Conservation (phyloP, 2,113 vertebrate genomes). For the Sorex fumeus region DNA sequence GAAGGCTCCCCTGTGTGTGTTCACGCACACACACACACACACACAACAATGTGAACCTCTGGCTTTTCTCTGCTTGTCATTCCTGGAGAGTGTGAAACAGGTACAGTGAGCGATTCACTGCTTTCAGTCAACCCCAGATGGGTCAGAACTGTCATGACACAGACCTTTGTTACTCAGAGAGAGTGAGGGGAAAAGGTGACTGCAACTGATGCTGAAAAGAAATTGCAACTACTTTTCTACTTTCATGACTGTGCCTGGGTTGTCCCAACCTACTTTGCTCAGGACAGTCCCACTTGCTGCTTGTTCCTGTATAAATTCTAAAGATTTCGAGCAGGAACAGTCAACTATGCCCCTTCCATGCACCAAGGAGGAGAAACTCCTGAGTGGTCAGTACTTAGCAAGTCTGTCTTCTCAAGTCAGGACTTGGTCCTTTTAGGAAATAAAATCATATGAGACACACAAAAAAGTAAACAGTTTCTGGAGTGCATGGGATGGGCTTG, state of each 20-base stretch:
- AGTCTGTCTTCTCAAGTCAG: not conserved
- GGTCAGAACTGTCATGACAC: constrained; percentile 1
- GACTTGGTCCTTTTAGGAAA: not conserved
- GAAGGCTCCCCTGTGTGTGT: constrained; percentile 10
- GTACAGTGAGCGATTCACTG: constrained; percentile 6
- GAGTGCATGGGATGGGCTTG: not conserved
- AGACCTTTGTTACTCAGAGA: constrained; percentile 60
- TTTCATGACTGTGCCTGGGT: not conserved
- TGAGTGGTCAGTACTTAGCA: not conserved
- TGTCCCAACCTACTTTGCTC: constrained; percentile 17
- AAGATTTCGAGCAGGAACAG: not conserved
- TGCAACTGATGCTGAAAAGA: constrained; percentile 50
- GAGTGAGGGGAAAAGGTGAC: constrained; percentile 43
- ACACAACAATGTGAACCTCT: not conserved
- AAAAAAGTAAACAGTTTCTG: not conserved
- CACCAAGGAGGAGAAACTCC: constrained; percentile 9
- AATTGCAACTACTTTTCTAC: not conserved
- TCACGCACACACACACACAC: not conserved
- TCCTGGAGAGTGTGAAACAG: constrained; percentile 59
- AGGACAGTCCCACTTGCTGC: not conserved
- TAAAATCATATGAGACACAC: not conserved
- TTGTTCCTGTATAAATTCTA: not conserved
- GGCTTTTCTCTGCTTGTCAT: constrained; percentile 58
- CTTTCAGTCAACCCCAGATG: constrained; percentile 43
- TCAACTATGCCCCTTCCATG: not conserved